These are phyloP conservation scores for Sphaerodactylus townsendi DNA, from an alignment of 2,113 vertebrate species.

Conservation along the genomic window DNA sequence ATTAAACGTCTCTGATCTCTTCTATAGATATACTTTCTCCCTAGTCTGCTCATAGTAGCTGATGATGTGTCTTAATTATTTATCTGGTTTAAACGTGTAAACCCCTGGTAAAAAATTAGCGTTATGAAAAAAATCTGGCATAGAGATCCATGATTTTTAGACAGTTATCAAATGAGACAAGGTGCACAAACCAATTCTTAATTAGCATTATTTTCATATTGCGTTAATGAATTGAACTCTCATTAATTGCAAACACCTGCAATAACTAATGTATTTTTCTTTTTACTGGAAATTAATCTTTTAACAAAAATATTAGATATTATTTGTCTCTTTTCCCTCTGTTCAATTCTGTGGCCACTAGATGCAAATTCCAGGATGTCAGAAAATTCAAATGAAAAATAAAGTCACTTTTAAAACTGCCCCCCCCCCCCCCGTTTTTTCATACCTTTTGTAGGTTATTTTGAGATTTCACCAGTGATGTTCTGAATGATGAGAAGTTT, in stretches of 20 bases:
- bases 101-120: neutral
- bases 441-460: neutral
- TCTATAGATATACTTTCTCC: too few species aligned
- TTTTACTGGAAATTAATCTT: neutral
- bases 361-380: too few species aligned
- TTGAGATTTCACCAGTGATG: neutral
- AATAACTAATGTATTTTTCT: neutral
- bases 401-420: too few species aligned
- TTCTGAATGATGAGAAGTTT: neutral
- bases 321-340: neutral
- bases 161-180: neutral
- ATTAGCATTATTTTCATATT: neutral
- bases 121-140: neutral
- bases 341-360: neutral
- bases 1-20: neutral
- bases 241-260: neutral
- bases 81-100: too few species aligned
- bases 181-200: neutral
- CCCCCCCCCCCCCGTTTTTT: neutral
- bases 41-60: neutral
- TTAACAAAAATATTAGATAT: neutral
- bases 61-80: neutral
- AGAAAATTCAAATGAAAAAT: too few species aligned
- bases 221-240: neutral
- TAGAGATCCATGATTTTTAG: too few species aligned